phyloP scores from a whole-genome alignment of 1,140 invertebrate species.

The Cherax destructor region DNA sequence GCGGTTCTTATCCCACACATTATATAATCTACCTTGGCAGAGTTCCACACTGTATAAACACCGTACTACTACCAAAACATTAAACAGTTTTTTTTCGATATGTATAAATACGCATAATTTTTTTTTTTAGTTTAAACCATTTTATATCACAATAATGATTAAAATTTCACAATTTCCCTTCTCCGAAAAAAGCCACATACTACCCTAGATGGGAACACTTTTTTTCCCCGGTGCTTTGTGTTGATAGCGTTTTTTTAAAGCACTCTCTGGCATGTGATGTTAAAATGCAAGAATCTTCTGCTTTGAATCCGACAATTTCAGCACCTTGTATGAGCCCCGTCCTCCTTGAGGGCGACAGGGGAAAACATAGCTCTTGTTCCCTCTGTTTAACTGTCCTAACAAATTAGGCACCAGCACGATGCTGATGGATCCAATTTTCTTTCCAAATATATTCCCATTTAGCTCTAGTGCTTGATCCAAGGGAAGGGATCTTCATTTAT shows the following conservation, averaged over 20 bases:
- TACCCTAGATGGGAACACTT: slow-evolving; percentile 6
- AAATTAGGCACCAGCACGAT: too few species aligned
- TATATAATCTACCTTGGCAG: slow-evolving; percentile 13
- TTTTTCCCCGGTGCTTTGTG: neutral
- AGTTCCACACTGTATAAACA: slow-evolving; percentile 22
- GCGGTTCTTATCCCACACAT: neutral
- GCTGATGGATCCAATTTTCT: too few species aligned
- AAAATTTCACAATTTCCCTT: neutral
- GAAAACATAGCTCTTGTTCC: too few species aligned
- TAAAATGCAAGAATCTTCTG: neutral
- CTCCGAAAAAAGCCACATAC: neutral
- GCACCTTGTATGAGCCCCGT: too few species aligned
- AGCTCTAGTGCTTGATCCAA: too few species aligned
- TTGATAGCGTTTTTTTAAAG: neutral
- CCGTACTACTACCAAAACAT: slow-evolving; percentile 48
- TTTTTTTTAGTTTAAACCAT: slow-evolving; percentile 41
- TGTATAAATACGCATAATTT: slow-evolving; percentile 31
- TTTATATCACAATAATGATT: slow-evolving; percentile 23
- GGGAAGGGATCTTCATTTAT: too few species aligned
- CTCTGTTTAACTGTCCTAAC: too few species aligned
- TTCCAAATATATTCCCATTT: too few species aligned
- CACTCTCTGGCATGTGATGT: neutral
- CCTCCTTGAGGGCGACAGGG: too few species aligned
- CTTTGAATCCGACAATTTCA: neutral
- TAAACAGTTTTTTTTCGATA: slow-evolving; percentile 37